phyloP scores from a whole-genome alignment of 2,797 vertebrate species.

The Sebastolobus alascanus region DNA sequence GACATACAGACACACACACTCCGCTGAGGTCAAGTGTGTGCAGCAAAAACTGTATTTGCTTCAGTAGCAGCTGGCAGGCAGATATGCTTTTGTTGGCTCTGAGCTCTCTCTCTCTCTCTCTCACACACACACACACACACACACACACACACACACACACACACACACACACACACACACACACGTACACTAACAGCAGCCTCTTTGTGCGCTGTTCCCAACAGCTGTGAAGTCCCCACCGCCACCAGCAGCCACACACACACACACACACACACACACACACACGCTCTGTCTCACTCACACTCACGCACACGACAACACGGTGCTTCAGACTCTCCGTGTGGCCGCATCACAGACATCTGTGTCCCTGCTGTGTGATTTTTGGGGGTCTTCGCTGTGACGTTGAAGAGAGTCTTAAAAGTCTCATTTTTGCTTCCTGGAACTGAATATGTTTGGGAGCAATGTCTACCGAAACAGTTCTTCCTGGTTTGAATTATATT shows the following conservation, averaged over 20 bases:
- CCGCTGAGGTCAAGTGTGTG: conserved; percentile 44
- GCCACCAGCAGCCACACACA: conserved; percentile 30
- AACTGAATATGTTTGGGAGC: conserved; percentile 18
- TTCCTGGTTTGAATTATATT: conserved; percentile 66
- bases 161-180: conserved; percentile 20
- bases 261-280: conserved; percentile 27
- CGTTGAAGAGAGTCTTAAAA: neutral
- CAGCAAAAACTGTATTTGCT: conserved; percentile 55
- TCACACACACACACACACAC: conserved; percentile 8
- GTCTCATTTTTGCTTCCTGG: conserved; percentile 24
- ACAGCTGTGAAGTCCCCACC: conserved; percentile 76
- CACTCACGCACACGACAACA: conserved; percentile 26
- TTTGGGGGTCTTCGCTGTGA: conserved; percentile 13
- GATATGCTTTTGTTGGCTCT: conserved; percentile 75
- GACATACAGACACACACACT: neutral
- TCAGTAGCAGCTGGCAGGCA: conserved; percentile 78
- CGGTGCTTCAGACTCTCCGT: conserved; percentile 24
- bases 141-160: conserved; percentile 26
- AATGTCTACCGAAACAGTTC: conserved; percentile 38
- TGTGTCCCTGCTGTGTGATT: conserved; percentile 37
- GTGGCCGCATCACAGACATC: conserved; percentile 45
- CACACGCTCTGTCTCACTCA: conserved; percentile 20
- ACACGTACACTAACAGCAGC: conserved; percentile 65
- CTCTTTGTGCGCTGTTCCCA: conserved; percentile 76
- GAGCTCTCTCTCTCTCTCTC: conserved; percentile 16